Evolutionary conservation across 35 echinoderm and acorn worm species (phyloP), one percentile per base, ranked within the genome.

Genomic region (Heliocidaris tuberculata): DNA sequence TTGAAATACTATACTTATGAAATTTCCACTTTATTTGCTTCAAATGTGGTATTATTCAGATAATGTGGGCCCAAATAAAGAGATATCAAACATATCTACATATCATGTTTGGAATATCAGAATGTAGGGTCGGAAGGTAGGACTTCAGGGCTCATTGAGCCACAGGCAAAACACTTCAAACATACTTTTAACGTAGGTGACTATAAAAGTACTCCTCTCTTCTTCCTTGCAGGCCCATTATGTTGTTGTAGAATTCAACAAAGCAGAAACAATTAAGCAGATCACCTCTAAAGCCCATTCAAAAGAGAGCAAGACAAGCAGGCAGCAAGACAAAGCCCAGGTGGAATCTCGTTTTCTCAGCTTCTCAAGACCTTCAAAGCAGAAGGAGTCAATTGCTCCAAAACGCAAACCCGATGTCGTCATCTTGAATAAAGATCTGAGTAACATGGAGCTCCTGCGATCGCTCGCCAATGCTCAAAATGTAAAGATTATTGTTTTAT

Each of bases 191-290:
- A 8, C n/a, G n/a, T n/a, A n/a, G n/a, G n/a, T n/a, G n/a, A n/a
- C n/a, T n/a, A n/a, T n/a, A n/a, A n/a, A n/a, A n/a, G n/a, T n/a
- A n/a, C n/a, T n/a, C n/a, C n/a, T n/a, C n/a, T n/a, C 16, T 94
- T 50, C 31, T 94, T 85, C 2, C 47, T n/a, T 85, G 2, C 90
- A 97, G 95, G 96, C 90, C 16, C 92, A 95, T 35, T 97, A 97
- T 97, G 96, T 95, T 49, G 70, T 95, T 47, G 93, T 97, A 31
- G 96, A 97, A 92, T 97, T 97, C 86, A 94, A 93, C 65, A 90
- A 92, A 50, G 10, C 92, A 49, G 94, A 95, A 5, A 87, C 94
- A 17, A 56, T 95, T 15, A 32, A 95, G 35, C 94, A 91, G 24
- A 92, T 95, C 56, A 65, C 56, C 32, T 50, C 92, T 16, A 59